Evolutionary conservation across 2,113 vertebrate species (phyloP), one percentile per base, ranked within the genome.

Genomic region (Elachura formosa): DNA sequence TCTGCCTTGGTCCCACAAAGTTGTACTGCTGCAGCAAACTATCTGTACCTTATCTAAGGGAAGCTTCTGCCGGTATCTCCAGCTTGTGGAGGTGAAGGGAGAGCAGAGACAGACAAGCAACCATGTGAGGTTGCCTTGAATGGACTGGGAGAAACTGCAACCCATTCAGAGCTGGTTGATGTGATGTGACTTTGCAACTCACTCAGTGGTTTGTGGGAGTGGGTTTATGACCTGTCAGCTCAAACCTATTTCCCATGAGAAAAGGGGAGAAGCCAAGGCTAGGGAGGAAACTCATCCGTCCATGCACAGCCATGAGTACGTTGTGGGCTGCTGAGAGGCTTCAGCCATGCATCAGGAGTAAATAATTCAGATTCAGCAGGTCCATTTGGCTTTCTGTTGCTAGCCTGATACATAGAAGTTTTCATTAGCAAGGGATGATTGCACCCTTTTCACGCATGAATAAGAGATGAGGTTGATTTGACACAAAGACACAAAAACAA

Each of bases 261-360:
- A 49, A 17, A 19, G 10, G 25, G 62, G 38, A 76, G 36, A 77
- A 79, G 33, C 23, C 59, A 69, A 73, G 15, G 22, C 38, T 23
- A 17, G 12, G 26, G 11, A 61, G 28, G 13, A 75, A 72, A 10
- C 17, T 8, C 10, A 7, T 36, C 17, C 59, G 31, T 28, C 29
- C 9, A 3, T 56, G 12, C 22, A 29, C 48, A 72, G 13, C 45
- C 5, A 0, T 6, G 22, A 0, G 0, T 38, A 21, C 14, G 9
- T 25, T 76, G 31, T 13, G 24, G 36, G 31, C 54, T 88, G 22
- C 76, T 73, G 67, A 41, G 29, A 29, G 18, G 12, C 51, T 52
- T 41, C 46, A 67, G 38, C 69, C 21, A 2, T 7, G 22, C 21
- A 11, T 36, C 28, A 48, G 36, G 28, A 58, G 10, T 46, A n/a